These are phyloP conservation scores for Sterna hirundo DNA, from an alignment of 2,113 vertebrate species.

Conservation along the genomic window DNA sequence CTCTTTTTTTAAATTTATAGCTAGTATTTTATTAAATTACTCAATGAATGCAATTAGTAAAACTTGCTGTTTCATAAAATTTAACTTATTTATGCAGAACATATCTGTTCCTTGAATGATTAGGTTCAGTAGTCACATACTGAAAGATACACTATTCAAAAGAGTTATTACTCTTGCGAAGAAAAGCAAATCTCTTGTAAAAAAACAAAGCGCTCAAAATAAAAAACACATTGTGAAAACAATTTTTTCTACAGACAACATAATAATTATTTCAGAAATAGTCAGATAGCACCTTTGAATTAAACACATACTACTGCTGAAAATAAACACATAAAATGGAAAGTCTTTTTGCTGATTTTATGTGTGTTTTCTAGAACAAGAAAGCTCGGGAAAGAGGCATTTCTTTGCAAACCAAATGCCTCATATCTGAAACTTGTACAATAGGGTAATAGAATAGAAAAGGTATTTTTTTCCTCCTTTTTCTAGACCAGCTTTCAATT, in stretches of 20 bases:
- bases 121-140: background rate
- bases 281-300: background rate
- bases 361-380: background rate
- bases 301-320: background rate
- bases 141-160: background rate
- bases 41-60: conserved; percentile 17
- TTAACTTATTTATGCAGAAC: conserved; percentile 6
- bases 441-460: background rate
- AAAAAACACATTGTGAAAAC: background rate
- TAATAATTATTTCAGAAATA: background rate
- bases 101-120: background rate
- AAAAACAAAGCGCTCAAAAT: background rate
- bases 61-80: conserved; percentile 16
- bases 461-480: background rate
- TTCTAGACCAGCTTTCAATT: background rate
- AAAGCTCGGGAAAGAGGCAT: background rate
- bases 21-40: conserved; percentile 21
- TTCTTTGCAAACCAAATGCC: background rate
- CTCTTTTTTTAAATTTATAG: background rate
- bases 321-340: background rate
- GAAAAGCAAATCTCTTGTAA: background rate
- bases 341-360: background rate
- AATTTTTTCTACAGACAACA: background rate
- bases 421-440: background rate
- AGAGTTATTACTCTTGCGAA: background rate